Conservation (phyloP, 1,140 invertebrate genomes). For the Conus ventricosus region DNA sequence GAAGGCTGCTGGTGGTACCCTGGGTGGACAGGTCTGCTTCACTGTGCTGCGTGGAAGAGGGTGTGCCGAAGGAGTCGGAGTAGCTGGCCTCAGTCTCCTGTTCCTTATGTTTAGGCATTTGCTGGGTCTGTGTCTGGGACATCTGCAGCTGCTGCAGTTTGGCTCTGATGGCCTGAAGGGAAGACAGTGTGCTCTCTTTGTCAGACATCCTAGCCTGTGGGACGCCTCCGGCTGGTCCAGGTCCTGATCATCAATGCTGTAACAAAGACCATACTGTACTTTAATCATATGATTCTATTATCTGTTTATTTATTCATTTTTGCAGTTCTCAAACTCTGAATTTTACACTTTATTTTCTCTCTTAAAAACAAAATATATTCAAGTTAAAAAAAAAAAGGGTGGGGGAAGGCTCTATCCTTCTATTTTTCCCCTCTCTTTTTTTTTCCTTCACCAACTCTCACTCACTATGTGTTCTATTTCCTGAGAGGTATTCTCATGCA, state of each 20-base stretch:
- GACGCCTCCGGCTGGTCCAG: neutral
- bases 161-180: constrained; percentile 30
- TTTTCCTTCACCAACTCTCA: too few relatives aligned
- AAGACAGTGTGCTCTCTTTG: neutral
- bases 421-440: too few relatives aligned
- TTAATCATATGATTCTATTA: neutral
- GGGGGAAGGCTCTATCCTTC: too few relatives aligned
- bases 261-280: neutral
- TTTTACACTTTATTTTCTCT: too few relatives aligned
- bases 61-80: neutral
- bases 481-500: too few relatives aligned
- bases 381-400: too few relatives aligned
- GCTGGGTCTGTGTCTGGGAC: neutral
- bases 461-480: too few relatives aligned
- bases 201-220: neutral
- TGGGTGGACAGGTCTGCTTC: neutral
- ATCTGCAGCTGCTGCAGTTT: constrained; percentile 32
- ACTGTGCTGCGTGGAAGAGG: neutral
- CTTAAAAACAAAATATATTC: too few relatives aligned
- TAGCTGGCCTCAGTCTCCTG: neutral
- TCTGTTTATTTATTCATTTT: neutral
- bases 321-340: too few relatives aligned
- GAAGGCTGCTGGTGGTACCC: constrained; percentile 1
- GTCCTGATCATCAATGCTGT: neutral
- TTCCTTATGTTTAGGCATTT: neutral